A percentile compares a stretch with the other conserved stretches of the same genome.
Evolutionary conservation across 1,140 invertebrate species (phyloP).

Genomic region (Aplysia californica): DNA sequence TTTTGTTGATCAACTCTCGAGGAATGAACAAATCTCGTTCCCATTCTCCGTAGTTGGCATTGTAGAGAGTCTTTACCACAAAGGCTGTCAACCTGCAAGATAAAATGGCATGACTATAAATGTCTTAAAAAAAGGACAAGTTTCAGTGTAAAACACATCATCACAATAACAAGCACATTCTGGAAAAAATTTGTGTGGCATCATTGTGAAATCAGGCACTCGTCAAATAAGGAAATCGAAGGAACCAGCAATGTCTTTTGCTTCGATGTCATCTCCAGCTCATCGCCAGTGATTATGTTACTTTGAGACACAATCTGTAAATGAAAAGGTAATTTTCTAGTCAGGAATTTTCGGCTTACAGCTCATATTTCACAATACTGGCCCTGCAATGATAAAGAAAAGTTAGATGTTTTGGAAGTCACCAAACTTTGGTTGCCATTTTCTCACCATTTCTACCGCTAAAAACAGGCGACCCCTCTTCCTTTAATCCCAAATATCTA

Average conservation of each 20-base stretch:
- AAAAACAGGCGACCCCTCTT: too few relatives aligned
- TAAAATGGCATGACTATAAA: background rate
- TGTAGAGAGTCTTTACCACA: constrained; percentile 56
- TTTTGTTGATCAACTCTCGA: constrained; percentile 58
- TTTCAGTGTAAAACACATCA: background rate
- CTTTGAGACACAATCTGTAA: constrained; percentile 62
- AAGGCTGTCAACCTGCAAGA: constrained; percentile 64
- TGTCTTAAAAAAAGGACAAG: background rate
- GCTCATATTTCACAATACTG: too few relatives aligned
- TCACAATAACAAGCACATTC: background rate
- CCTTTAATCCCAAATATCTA: too few relatives aligned
- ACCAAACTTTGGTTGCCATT: too few relatives aligned
- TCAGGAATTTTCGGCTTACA: too few relatives aligned
- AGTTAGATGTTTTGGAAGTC: too few relatives aligned
- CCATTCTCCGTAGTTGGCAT: constrained; percentile 63
- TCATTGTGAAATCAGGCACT: too few relatives aligned
- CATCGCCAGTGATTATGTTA: constrained; percentile 65
- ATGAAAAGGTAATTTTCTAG: background rate
- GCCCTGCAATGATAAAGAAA: too few relatives aligned
- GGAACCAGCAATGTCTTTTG: constrained; percentile 87
- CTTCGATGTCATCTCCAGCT: constrained; percentile 61
- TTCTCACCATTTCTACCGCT: too few relatives aligned
- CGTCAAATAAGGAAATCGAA: too few relatives aligned
- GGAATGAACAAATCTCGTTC: constrained; percentile 63
- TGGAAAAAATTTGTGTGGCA: background rate